These are phyloP conservation scores for Varecia variegata DNA, from an alignment of 2,797 vertebrate species.

Conservation along the genomic window DNA sequence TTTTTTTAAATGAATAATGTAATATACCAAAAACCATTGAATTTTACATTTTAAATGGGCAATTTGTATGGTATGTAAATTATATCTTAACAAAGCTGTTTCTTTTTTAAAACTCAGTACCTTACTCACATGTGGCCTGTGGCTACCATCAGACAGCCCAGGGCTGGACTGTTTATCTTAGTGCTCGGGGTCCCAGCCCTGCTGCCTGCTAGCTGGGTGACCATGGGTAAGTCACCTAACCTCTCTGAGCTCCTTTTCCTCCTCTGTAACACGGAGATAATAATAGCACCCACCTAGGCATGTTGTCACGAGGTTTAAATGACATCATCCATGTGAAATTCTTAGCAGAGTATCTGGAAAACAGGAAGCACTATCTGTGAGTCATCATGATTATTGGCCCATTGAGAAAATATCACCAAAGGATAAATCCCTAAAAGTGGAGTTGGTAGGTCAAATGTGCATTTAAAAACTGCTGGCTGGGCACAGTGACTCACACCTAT, in stretches of 20 bases:
- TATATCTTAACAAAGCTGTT: neutral
- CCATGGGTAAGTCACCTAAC: neutral
- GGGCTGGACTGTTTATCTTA: neutral
- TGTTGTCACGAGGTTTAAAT: neutral
- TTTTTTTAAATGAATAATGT: neutral
- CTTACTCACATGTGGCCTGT: neutral
- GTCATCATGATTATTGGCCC: neutral
- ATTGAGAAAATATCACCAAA: neutral
- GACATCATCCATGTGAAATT: neutral
- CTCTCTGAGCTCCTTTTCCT: neutral
- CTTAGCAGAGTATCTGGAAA: neutral
- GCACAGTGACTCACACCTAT: neutral
- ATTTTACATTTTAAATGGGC: neutral
- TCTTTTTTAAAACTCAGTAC: neutral
- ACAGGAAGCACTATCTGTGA: neutral
- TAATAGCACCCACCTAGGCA: neutral
- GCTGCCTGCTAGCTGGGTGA: neutral
- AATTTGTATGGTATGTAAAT: neutral
- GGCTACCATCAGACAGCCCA: neutral
- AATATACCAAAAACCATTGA: neutral
- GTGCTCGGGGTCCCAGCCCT: neutral
- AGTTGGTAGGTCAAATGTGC: neutral
- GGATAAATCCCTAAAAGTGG: neutral
- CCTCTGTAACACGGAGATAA: neutral
- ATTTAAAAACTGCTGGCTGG: neutral